phyloP scores from a whole-genome alignment of 2,113 vertebrate species.

The Equus quagga region DNA sequence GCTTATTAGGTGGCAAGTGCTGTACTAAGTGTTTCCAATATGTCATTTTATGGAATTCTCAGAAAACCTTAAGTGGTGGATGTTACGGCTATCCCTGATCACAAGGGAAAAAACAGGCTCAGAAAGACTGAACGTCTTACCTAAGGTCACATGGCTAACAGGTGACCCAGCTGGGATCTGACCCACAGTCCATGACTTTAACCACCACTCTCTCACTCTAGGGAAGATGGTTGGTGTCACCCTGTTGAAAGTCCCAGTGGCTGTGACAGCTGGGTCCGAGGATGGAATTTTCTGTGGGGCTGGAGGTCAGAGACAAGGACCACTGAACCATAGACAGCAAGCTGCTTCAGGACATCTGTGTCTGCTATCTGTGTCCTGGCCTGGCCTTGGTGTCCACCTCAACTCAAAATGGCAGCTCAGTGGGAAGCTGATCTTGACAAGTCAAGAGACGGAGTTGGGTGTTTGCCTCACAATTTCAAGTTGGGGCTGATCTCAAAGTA shows the following conservation, averaged over 20 bases:
- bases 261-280: background rate
- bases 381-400: background rate
- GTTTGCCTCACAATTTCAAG: background rate
- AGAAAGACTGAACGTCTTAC: background rate
- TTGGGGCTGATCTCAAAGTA: background rate
- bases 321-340: background rate
- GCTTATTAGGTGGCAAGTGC: background rate
- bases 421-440: conserved; percentile 21
- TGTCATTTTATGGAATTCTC: background rate
- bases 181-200: background rate
- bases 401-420: background rate
- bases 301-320: background rate
- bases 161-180: background rate
- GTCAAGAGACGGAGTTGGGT: background rate
- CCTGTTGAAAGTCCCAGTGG: background rate
- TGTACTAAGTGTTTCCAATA: background rate
- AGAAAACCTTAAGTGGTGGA: background rate
- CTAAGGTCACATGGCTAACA: background rate
- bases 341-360: background rate
- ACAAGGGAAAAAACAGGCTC: background rate
- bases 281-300: background rate
- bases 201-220: background rate
- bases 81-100: background rate
- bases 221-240: background rate
- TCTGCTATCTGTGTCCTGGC: background rate